Evolutionary conservation across 1,140 invertebrate genomes (phyloP).

Genomic region (Myzus persicae): DNA sequence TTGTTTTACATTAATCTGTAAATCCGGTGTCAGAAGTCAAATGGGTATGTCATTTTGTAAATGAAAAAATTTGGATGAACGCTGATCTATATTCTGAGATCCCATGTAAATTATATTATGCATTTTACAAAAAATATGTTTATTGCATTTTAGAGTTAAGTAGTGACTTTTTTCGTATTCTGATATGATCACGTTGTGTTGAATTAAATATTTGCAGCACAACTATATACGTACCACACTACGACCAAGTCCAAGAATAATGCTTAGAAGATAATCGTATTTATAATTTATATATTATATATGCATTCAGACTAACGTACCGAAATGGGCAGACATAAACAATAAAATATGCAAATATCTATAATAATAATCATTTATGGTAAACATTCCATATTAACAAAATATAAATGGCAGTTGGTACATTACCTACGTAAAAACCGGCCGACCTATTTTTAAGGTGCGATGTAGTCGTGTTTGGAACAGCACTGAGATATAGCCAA

Average conservation of each 20-base stretch:
- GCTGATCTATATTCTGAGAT: too few species aligned
- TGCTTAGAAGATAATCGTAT: neutral
- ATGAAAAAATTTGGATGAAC: too few species aligned
- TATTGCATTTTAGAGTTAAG: neutral
- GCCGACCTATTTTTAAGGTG: neutral
- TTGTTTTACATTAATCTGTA: too few species aligned
- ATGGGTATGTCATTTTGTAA: too few species aligned
- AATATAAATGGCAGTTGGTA: neutral
- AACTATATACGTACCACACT: neutral
- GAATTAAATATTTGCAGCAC: neutral
- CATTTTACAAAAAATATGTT: too few species aligned
- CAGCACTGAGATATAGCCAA: too few species aligned
- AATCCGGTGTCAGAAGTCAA: too few species aligned
- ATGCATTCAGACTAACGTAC: neutral
- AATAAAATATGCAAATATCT: neutral
- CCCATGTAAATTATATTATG: too few species aligned
- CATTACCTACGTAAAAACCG: neutral
- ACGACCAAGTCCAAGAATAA: neutral
- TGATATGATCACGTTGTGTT: neutral
- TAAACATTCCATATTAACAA: neutral
- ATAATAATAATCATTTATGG: neutral
- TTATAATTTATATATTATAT: neutral
- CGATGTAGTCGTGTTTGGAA: neutral
- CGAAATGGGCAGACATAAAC: neutral
- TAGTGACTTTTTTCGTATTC: neutral